Evolutionary conservation across 2,113 vertebrate species (phyloP), one percentile per base, ranked within the genome.

Genomic region (Misgurnus anguillicaudatus): DNA sequence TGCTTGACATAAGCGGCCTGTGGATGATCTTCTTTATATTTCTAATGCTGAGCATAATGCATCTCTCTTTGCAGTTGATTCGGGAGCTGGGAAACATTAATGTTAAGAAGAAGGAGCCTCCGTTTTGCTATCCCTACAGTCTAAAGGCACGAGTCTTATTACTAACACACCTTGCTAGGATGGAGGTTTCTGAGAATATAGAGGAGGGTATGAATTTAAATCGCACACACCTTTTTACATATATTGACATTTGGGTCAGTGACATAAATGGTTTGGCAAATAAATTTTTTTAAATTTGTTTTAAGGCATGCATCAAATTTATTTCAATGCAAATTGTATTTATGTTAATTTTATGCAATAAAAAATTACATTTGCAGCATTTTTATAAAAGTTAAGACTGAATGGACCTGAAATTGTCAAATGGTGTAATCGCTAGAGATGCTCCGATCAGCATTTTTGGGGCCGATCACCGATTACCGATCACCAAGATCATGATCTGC

Each of bases 71-170:
- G 6, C 89, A 99, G 97, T 88, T 99, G 78, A 99, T 99, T 84
- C 95, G 97, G 83, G 96, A 98, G 89, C 94, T 99, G 86, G 98
- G 97, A 70, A 95, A 96, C 87, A 98, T 99, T 89, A 98, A 98
- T 53, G 92, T 98, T 82, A 99, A 99, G 94, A 99, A 99, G 93
- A 99, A 99, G 82, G 98, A 99, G 82, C 95, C 96, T 90, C 98
- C 98, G 0, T 96, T 99, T 86, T 99, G 97, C 85, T 99, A 96
- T 82, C 97, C 98, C 0, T 99, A 99, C 89, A 99, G 98, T 82
- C 85, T 99, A 84, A 99, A 99, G 89, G 95, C 98, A 80, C 94
- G 97, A 82, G 98, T 99, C 66, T 92, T 99, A 45, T 88, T 99
- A 77, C 89, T 98, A 1, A 91, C 94, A 79, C 96, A 99, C 82